phyloP scores from a whole-genome alignment of 2,113 vertebrate genomes.

The Uria aalge region DNA sequence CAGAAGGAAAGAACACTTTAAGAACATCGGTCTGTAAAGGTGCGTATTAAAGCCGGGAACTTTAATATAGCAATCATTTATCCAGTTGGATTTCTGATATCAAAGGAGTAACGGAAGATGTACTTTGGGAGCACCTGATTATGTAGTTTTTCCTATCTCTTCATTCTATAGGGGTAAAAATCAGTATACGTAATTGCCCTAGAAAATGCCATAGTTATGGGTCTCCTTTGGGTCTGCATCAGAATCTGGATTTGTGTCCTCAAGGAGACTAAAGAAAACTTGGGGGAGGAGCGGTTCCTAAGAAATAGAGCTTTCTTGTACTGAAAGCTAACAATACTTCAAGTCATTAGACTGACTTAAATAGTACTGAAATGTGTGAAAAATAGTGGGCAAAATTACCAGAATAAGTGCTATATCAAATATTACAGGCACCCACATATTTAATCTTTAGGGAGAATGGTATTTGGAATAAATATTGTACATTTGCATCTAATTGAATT shows the following conservation, averaged over 20 bases:
- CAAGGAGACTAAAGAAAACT: background rate
- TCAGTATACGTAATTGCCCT: background rate
- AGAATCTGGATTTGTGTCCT: background rate
- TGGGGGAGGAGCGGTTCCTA: background rate
- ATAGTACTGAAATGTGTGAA: background rate
- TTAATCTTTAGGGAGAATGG: background rate
- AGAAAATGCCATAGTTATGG: background rate
- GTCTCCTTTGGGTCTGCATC: background rate
- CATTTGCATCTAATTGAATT: background rate
- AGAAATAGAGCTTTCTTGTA: background rate
- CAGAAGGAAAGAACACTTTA: background rate
- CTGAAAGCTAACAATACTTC: background rate
- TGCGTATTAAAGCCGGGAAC: background rate
- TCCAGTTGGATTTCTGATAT: background rate
- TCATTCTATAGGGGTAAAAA: background rate
- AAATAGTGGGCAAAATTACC: background rate
- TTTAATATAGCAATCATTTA: background rate
- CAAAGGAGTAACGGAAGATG: background rate
- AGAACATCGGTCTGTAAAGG: background rate
- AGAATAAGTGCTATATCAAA: background rate
- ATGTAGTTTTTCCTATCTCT: background rate
- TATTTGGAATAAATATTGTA: background rate
- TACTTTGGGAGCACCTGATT: background rate
- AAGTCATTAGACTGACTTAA: background rate
- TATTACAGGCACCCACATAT: background rate